phyloP scores from a whole-genome alignment of 2,113 vertebrate species.

The Prietella phreatophila region DNA sequence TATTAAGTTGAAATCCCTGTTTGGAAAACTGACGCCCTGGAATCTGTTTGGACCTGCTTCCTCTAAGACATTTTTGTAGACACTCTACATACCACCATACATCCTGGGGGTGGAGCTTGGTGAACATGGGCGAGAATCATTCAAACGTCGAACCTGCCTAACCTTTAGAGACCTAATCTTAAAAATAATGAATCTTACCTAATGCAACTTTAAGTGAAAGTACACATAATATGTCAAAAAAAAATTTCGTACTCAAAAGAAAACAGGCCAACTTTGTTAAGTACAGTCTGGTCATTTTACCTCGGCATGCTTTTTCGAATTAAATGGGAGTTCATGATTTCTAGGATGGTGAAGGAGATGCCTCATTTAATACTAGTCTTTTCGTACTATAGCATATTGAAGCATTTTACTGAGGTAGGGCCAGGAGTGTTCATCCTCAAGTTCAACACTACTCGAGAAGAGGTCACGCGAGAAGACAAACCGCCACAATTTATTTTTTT shows the following conservation, averaged over 20 bases:
- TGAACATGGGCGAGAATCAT: too few species aligned
- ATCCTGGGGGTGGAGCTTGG: too few species aligned
- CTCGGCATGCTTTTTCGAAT: neutral
- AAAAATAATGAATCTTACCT: neutral
- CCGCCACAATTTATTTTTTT: too few species aligned
- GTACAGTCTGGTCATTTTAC: too few species aligned
- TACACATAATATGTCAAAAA: too few species aligned
- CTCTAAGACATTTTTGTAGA: neutral
- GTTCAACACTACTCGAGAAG: neutral
- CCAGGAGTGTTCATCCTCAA: neutral
- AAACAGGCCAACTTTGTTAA: neutral
- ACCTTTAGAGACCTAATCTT: neutral
- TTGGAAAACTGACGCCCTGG: neutral
- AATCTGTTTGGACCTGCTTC: neutral
- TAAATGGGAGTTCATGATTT: neutral
- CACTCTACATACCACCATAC: too few species aligned
- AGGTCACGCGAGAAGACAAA: too few species aligned
- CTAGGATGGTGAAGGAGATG: neutral
- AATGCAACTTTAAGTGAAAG: neutral
- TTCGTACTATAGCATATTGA: neutral
- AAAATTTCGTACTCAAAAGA: neutral
- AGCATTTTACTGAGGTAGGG: neutral
- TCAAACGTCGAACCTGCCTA: too few species aligned
- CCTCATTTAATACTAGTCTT: neutral
- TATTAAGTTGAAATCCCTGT: neutral